A percentile compares a stretch with the other conserved stretches of the same genome.
Evolutionary conservation across 1,140 invertebrate genomes (phyloP).

Genomic region (Stegodyphus dumicola): DNA sequence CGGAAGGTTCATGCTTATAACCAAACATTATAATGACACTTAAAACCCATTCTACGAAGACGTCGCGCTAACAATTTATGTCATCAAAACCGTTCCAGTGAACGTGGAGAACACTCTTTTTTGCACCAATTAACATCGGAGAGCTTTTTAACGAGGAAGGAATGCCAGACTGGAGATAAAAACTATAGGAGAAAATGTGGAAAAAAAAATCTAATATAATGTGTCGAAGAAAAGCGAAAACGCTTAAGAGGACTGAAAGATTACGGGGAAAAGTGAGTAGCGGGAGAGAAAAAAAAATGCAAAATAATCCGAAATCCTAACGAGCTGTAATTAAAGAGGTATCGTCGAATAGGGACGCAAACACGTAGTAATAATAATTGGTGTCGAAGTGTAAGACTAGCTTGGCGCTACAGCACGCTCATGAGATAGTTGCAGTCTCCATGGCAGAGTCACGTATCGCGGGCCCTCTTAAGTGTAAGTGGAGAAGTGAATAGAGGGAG

Average conservation of each 20-base stretch:
- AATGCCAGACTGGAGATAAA: conserved; percentile 6
- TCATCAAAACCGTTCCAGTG: conserved; percentile 6
- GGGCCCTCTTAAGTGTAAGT: neutral
- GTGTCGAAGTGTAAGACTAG: conserved; percentile 49
- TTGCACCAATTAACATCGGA: conserved; percentile 47
- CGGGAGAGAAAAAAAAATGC: too few relatives aligned
- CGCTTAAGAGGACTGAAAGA: conserved; percentile 15
- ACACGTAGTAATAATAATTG: conserved; percentile 52
- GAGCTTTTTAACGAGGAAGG: conserved; percentile 33
- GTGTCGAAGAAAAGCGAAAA: neutral
- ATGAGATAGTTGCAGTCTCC: conserved; percentile 14
- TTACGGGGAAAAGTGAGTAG: conserved; percentile 8
- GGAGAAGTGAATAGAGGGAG: conserved; percentile 1
- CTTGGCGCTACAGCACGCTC: neutral
- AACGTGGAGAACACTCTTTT: conserved; percentile 22
- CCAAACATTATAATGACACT: neutral
- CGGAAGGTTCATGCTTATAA: too few relatives aligned
- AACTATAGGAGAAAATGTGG: neutral
- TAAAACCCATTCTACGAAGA: conserved; percentile 19
- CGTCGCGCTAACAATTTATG: conserved; percentile 25
- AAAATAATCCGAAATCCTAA: conserved; percentile 28
- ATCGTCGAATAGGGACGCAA: conserved; percentile 27
- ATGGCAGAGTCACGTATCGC: conserved; percentile 48
- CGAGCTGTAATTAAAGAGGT: conserved; percentile 56
- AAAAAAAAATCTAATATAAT: conserved; percentile 7